Evolutionary conservation across 23 tunicate species (phyloP).

Genomic region (Phallusia fumigata): DNA sequence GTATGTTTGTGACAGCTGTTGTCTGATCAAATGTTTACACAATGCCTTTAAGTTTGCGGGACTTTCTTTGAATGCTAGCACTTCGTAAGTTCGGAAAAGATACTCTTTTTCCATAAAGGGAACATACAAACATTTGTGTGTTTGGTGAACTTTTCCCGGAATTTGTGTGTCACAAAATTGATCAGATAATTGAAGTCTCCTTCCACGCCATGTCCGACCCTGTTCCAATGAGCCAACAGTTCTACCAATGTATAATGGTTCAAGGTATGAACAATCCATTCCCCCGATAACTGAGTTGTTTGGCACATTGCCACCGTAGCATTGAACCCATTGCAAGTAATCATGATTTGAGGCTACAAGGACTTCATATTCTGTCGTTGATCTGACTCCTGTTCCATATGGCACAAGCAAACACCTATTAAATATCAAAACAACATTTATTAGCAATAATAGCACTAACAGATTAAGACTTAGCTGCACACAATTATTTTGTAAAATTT

Average conservation of each 20-base stretch:
- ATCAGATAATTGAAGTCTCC: conserved; percentile 24
- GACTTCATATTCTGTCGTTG: conserved; percentile 55
- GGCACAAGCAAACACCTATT: conserved; percentile 56
- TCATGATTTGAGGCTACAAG: conserved; percentile 32
- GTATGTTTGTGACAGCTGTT: background rate
- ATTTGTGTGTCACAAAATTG: conserved; percentile 19
- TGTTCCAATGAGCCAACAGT: conserved; percentile 35
- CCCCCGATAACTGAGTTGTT: conserved; percentile 83
- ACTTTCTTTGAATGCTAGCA: conserved; percentile 49
- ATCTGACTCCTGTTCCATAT: conserved; percentile 73
- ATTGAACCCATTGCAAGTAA: conserved; percentile 59
- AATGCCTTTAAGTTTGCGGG: conserved; percentile 46
- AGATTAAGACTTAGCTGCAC: no score
- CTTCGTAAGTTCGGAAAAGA: conserved; percentile 73
- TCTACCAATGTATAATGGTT: conserved; percentile 78
- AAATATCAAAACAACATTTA: background rate
- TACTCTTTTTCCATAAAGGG: conserved; percentile 77
- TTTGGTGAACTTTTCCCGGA: conserved; percentile 79
- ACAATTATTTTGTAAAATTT: no score
- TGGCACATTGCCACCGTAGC: conserved; percentile 60
- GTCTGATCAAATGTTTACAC: conserved; percentile 15
- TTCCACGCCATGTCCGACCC: conserved; percentile 90
- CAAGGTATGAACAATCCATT: conserved; percentile 77
- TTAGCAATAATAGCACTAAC: no score
- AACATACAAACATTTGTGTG: conserved; percentile 78